phyloP scores from a whole-genome alignment of 2,888 invertebrate genomes.

The Hydroisotoma schaefferi region DNA sequence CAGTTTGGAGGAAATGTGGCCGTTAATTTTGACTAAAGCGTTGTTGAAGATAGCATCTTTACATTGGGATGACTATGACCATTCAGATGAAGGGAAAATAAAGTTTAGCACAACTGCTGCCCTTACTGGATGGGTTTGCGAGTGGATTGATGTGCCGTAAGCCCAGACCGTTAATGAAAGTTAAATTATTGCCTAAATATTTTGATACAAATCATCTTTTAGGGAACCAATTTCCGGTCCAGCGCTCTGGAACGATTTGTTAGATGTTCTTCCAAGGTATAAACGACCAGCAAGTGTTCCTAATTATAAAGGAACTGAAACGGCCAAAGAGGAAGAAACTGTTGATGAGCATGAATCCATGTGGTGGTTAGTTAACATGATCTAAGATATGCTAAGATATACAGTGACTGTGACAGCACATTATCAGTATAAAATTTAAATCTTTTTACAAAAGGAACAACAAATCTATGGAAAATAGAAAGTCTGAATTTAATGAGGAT shows the following conservation, averaged over 20 bases:
- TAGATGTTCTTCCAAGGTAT: conserved; percentile 31
- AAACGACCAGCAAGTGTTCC: not conserved
- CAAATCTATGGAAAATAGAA: not conserved
- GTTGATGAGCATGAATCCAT: not conserved
- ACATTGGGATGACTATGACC: conserved; percentile 11
- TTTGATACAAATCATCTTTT: not conserved
- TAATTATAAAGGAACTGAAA: not conserved
- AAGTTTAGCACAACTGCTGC: conserved; percentile 29
- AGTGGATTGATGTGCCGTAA: conserved; percentile 29
- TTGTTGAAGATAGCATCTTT: conserved; percentile 31
- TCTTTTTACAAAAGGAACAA: too few species aligned
- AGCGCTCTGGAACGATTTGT: conserved; percentile 30
- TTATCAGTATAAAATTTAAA: not conserved
- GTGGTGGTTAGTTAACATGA: not conserved
- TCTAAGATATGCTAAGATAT: not conserved
- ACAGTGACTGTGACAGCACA: not conserved
- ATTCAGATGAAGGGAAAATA: not conserved
- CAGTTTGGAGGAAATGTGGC: conserved; percentile 31
- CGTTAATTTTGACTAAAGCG: conserved; percentile 32
- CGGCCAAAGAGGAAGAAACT: not conserved
- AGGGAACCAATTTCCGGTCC: conserved; percentile 6
- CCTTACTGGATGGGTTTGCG: conserved; percentile 36
- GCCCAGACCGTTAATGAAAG: not conserved
- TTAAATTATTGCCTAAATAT: not conserved
- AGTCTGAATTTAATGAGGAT: not conserved